These are phyloP conservation scores for Trialeurodes vaporariorum DNA, from an alignment of 1,140 invertebrate genomes.

Conservation along the genomic window DNA sequence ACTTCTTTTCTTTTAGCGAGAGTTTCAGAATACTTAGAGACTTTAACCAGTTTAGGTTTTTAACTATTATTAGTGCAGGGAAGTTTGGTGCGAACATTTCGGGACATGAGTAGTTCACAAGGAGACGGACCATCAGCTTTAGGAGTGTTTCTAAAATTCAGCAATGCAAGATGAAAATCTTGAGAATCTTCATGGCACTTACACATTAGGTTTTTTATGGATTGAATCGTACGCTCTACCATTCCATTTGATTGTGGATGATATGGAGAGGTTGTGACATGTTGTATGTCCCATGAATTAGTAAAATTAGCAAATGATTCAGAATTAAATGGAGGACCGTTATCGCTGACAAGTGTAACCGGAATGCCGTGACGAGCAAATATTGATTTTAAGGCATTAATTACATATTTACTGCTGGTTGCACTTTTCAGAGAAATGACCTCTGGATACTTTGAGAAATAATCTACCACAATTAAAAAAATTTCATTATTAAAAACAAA, in stretches of 20 bases:
- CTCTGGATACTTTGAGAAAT: slow-evolving; percentile 20
- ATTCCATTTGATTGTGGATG: slow-evolving; percentile 17
- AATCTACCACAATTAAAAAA: slow-evolving; percentile 19
- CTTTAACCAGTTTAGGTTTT: not conserved
- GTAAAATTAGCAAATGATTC: slow-evolving; percentile 16
- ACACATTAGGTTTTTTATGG: slow-evolving; percentile 12
- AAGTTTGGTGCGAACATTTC: slow-evolving; percentile 8
- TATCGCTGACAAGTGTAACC: slow-evolving; percentile 26
- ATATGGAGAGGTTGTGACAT: slow-evolving; percentile 10
- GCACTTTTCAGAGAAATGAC: not conserved
- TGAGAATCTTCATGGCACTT: slow-evolving; percentile 6
- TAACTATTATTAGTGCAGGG: not conserved
- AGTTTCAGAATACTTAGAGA: not conserved
- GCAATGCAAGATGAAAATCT: slow-evolving; percentile 9
- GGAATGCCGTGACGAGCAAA: slow-evolving; percentile 30
- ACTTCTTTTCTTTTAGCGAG: slow-evolving; percentile 2
- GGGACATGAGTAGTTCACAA: not conserved
- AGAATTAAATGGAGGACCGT: slow-evolving; percentile 21
- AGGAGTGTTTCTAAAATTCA: slow-evolving; percentile 13
- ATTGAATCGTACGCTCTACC: slow-evolving; percentile 14
- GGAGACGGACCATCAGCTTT: slow-evolving; percentile 4
- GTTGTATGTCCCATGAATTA: slow-evolving; percentile 10
- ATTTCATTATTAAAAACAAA: slow-evolving; percentile 14
- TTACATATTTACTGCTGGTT: not conserved
- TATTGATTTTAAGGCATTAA: slow-evolving; percentile 22